These are phyloP conservation scores for Microdon myrmicae DNA, from an alignment of 2,888 invertebrate species.

Conservation along the genomic window DNA sequence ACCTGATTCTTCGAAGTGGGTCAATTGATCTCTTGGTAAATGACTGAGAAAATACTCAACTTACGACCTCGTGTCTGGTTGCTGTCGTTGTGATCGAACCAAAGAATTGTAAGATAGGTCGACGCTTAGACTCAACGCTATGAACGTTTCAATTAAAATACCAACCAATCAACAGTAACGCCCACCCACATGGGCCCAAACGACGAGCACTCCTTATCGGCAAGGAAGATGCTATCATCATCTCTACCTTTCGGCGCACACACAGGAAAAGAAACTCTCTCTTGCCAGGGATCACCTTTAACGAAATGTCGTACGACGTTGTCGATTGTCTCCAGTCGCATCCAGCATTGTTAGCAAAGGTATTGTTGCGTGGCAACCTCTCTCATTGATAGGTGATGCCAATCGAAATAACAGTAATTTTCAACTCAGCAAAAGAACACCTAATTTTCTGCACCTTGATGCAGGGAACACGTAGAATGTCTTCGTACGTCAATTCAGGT, in stretches of 20 bases:
- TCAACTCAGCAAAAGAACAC: constrained; percentile 11
- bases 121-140: constrained; percentile 41
- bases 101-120: constrained; percentile 1
- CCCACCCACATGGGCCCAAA: constrained; percentile 34
- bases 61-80: constrained; percentile 4
- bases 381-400: constrained; percentile 29
- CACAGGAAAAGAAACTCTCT: too few species aligned
- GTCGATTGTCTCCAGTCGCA: constrained; percentile 17
- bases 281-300: too few species aligned
- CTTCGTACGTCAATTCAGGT: constrained; percentile 36
- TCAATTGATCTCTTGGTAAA: constrained; percentile 31
- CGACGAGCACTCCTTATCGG: constrained; percentile 39
- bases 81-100: constrained; percentile 1
- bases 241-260: constrained; percentile 40
- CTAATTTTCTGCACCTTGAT: constrained; percentile 19
- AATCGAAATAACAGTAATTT: constrained; percentile 12
- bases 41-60: constrained; percentile 10
- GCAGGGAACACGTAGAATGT: background rate
- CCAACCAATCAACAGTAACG: constrained; percentile 42
- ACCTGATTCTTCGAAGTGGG: constrained; percentile 33
- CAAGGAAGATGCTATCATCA: constrained; percentile 28
- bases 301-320: constrained; percentile 28
- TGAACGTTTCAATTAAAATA: constrained; percentile 52
- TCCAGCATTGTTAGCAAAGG: constrained; percentile 30
- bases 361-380: background rate